Conservation (phyloP, 64 coral and sea anemone genomes). For the Montipora efflorescens region DNA sequence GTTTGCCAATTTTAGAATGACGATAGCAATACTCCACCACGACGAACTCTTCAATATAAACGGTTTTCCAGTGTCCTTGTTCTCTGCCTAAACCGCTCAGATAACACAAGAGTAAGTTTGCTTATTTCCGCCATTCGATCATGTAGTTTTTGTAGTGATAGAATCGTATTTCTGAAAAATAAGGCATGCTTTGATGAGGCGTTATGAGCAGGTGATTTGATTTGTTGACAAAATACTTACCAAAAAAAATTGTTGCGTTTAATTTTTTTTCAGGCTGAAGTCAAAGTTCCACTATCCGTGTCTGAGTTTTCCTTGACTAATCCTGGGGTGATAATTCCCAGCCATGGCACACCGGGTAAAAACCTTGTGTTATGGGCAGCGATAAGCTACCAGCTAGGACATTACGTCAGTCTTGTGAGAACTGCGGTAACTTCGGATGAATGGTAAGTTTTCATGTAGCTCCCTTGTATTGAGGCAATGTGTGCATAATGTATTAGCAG, state of each 20-base stretch:
- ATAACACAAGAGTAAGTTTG: not conserved
- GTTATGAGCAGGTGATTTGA: not conserved
- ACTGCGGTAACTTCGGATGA: not conserved
- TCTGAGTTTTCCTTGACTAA: not conserved
- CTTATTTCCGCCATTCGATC: too few species aligned
- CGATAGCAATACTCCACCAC: not conserved
- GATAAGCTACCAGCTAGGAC: not conserved
- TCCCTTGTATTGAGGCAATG: not conserved
- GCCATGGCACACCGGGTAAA: not conserved
- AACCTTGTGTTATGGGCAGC: not conserved
- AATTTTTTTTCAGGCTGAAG: not conserved
- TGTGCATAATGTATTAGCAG: not conserved
- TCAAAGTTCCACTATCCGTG: not conserved
- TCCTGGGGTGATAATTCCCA: not conserved
- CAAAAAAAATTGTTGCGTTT: not conserved
- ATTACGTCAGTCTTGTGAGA: not conserved
- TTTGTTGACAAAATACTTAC: not conserved
- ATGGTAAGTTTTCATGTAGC: not conserved
- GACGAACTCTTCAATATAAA: not conserved
- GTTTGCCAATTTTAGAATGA: too few species aligned
- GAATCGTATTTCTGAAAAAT: not conserved
- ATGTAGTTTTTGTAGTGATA: too few species aligned
- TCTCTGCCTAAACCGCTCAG: not conserved
- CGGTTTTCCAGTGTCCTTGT: not conserved
- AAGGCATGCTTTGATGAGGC: not conserved